Base-by-base conservation (phyloP, 2,797 vertebrate genomes). In the Masticophis lateralis region DNA sequence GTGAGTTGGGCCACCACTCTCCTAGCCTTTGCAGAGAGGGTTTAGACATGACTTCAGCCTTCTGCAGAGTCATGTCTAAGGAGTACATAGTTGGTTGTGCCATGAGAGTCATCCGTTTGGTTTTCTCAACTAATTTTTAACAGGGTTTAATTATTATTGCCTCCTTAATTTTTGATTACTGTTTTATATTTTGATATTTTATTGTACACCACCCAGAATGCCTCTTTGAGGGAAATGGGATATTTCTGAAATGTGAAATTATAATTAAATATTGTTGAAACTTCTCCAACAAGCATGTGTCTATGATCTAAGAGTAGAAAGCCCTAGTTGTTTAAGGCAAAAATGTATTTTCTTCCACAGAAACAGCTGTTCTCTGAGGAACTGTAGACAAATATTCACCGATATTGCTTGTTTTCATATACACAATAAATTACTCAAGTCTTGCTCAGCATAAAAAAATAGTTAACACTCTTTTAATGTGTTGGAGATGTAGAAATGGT, bases 401-500 rank as follows among this genome's bases (percentile, higher is more conserved):
- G 9, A 2, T 55, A 10, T 79, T 16, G 66, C 6, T 32, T 91
- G 56, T 18, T 91, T 91, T 61, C 43, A 89, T 56, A 93, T 89
- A 55, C 55, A 61, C 7, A 61, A 14, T 61, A 83, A 90, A 61
- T 66, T 16, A 89, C 79, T 87, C 61, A 53, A 79, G 63, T 5
- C 47, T 74, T 69, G 60, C 53, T 61, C 89, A 79, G 69, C 47
- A 91, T 91, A 79, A 89, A 91, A 63, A 74, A 51, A 55, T 66
- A 55, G 56, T 66, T n/a, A 63, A 43, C 32, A 63, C 47, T 88
- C 88, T 55, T 66, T 93, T 93, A 83, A 88, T 93, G 56, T 74
- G 43, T 22, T 25, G 53, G 66, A 66, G 88, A 90, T 59, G 47
- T n/a, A 60, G 69, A 59, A 74, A 55, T 86, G 83, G 86, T 88